Base-by-base conservation (phyloP, 2,888 invertebrate genomes). In the Ichneumon xanthorius region DNA sequence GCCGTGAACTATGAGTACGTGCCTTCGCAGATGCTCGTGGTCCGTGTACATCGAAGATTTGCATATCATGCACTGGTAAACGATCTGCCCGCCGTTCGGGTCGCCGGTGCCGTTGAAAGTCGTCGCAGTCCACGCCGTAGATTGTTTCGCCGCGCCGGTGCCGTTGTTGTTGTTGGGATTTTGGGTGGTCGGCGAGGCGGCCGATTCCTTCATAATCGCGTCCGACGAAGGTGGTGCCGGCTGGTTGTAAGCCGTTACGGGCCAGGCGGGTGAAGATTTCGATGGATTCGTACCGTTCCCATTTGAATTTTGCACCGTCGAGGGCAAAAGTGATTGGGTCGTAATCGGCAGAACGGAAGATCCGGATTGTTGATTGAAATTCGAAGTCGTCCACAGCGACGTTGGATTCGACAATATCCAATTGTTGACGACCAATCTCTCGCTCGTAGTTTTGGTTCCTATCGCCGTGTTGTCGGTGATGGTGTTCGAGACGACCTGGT, bases 361-460 rank as follows among this genome's bases (percentile, higher is more conserved):
- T 11, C 6, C 67, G 4, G 71, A 53, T 37, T 37, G 71, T 30
- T 22, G 63, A 33, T 30, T 63, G 33, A 63, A 63, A 26, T 26
- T 63, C n/a, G 63, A 16, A 1, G 26, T 33, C n/a, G 63, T 30
- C 63, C 63, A 63, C 11, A 11, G 6, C 2, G 16, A 7, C 0
- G 63, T 1, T n/a, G 63, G 16, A 33, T 33, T 63, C 7, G 26
- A 30, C 33, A 63, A 2, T 63, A 63, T 63, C 63, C 63, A 63
- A 63, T 33, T 63, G 63, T 63, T 63, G 7, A 63, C 67, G 22
- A 67, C 14, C 40, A 19, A 22, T 4, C 53, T 55, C 58, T 58
- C 95, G 89, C 96, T 95, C 88, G 26, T 63, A 2, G 16, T 63
- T 33, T 63, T 63, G 0, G 58, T 14, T 14, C 19, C 53, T 14